These are phyloP conservation scores for Xylota sylvarum DNA, from an alignment of 2,888 invertebrate species.

Conservation along the genomic window DNA sequence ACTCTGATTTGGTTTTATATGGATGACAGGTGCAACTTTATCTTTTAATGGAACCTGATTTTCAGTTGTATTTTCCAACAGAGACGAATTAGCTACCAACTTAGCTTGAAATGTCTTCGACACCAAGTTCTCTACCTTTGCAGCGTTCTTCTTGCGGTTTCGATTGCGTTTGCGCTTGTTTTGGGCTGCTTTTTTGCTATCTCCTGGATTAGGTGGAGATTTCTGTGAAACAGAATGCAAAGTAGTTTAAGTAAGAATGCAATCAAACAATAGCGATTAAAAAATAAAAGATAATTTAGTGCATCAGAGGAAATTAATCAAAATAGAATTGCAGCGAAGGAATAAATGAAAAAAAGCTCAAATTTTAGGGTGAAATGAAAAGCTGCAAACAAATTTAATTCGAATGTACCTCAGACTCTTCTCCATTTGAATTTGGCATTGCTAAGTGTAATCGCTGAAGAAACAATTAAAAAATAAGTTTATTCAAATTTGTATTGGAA, in stretches of 20 bases:
- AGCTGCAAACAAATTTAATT: constrained; percentile 36
- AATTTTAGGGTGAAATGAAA: constrained; percentile 17
- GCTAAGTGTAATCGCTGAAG: constrained; percentile 51
- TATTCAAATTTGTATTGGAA: constrained; percentile 2
- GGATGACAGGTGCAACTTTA: neutral
- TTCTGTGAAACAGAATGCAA: constrained; percentile 20
- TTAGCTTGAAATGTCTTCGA: constrained; percentile 76
- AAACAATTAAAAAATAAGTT: constrained; percentile 37
- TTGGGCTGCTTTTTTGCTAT: constrained; percentile 30
- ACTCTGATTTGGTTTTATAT: neutral
- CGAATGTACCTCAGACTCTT: constrained; percentile 63
- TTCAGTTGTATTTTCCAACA: constrained; percentile 1
- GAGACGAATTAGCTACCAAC: constrained; percentile 21
- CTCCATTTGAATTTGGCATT: constrained; percentile 68
- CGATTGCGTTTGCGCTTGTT: constrained; percentile 66
- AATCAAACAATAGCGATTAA: neutral
- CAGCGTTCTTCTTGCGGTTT: constrained; percentile 55
- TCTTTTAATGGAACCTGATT: neutral
- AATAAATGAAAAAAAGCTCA: constrained; percentile 46
- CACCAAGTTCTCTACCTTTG: constrained; percentile 76
- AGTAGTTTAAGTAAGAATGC: neutral
- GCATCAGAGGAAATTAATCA: constrained; percentile 22
- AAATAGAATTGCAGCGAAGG: constrained; percentile 19
- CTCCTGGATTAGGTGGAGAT: constrained; percentile 15
- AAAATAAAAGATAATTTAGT: constrained; percentile 6